phyloP scores from a whole-genome alignment of 2,888 invertebrate species.

The Eupithecia vulgata region DNA sequence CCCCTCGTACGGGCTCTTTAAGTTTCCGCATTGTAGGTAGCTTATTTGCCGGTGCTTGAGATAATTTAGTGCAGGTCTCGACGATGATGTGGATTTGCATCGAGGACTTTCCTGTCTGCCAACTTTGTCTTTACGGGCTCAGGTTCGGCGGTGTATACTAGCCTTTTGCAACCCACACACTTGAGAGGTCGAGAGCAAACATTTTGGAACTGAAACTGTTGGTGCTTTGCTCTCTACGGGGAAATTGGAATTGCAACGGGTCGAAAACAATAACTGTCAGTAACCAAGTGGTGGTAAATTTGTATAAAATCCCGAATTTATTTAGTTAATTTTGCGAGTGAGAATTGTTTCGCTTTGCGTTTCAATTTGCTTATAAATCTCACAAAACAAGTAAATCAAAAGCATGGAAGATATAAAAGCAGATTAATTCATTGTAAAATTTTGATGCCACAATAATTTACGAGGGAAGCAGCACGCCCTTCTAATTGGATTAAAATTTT shows the following conservation, averaged over 20 bases:
- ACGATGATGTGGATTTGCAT: conserved; percentile 51
- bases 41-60: conserved; percentile 47
- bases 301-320: neutral
- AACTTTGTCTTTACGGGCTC: conserved; percentile 53
- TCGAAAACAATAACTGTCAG: neutral
- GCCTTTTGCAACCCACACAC: conserved; percentile 10
- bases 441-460: conserved; percentile 71
- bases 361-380: conserved; percentile 17
- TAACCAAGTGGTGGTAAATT: neutral
- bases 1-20: conserved; percentile 34
- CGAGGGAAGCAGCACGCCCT: conserved; percentile 60
- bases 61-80: conserved; percentile 48
- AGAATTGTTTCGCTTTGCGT: neutral
- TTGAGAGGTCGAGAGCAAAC: conserved; percentile 13
- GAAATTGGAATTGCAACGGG: conserved; percentile 5
- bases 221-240: neutral
- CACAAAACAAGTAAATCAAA: conserved; percentile 16
- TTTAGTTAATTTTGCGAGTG: neutral
- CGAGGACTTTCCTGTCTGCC: conserved; percentile 54
- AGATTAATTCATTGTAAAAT: conserved; percentile 69
- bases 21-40: conserved; percentile 48
- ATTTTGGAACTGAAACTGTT: conserved; percentile 11
- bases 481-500: conserved; percentile 78
- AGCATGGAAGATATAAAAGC: conserved; percentile 36
- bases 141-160: conserved; percentile 31